Base-by-base conservation (phyloP, 2,888 invertebrate species). In the Acrobasis suavella region DNA sequence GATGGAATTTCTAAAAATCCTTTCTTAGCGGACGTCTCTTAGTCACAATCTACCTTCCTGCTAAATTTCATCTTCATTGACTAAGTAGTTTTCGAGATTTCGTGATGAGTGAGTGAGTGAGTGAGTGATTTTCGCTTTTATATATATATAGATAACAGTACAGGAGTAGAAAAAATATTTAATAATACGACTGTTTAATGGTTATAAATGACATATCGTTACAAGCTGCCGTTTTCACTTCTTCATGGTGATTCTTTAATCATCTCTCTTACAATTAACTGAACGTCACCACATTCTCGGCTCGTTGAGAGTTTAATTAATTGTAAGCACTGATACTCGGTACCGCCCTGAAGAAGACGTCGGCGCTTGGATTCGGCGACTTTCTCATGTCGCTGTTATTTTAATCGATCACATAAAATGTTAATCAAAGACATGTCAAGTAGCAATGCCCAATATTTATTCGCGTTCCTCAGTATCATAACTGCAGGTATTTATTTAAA, bases 401-500 rank as follows among this genome's bases (percentile, higher is more conserved):
- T 80, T 81, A 83, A 85, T 80, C 77, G 80, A 76, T 81, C 74
- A 73, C 73, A 82, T 80, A 81, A 81, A 85, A 81, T 77, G 69
- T 80, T 81, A 77, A 84, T 81, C 73, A 76, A 80, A 67, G 62
- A 67, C 69, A 63, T 75, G 78, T 81, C 78, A 81, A 85, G 82
- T 81, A 77, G 80, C 80, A 73, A 75, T 80, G 78, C 76, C 70
- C 73, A 81, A 85, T 83, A 84, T 87, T 83, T 81, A 86, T 86
- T 80, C 72, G 72, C 73, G 71, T 74, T 86, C 83, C 81, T 75
- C 69, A 70, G 81, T 81, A 82, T 70, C 76, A 72, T 76, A 76
- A 78, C 75, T 70, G 74, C 72, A 76, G 77, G 81, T 77, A 84
- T 86, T 85, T 83, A 83, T 85, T 84, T 80, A 81, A 85, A 86